phyloP scores from a whole-genome alignment of 2,797 vertebrate genomes.

The Acomys russatus region DNA sequence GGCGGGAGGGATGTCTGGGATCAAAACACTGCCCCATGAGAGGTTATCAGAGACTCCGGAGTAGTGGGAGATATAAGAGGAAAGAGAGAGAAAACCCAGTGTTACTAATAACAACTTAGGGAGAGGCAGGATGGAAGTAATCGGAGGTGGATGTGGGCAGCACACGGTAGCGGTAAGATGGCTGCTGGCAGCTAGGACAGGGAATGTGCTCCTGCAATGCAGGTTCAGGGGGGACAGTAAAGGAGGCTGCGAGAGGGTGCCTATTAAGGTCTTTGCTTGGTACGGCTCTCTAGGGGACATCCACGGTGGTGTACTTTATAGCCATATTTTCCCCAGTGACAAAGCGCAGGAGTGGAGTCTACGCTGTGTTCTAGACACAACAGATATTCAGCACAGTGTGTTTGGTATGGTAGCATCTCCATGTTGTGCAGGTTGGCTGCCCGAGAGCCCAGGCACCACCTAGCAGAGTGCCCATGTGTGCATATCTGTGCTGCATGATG shows the following conservation, averaged over 20 bases:
- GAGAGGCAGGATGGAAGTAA: not conserved
- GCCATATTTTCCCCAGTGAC: not conserved
- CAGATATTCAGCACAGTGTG: not conserved
- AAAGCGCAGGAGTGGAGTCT: not conserved
- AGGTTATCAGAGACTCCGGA: not conserved
- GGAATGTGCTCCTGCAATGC: not conserved
- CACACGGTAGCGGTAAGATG: not conserved
- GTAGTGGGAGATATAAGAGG: not conserved
- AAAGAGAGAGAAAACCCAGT: not conserved
- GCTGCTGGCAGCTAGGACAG: not conserved
- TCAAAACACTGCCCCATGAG: not conserved
- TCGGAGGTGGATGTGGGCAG: not conserved
- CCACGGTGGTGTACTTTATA: not conserved
- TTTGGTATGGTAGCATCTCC: not conserved
- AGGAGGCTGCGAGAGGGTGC: not conserved
- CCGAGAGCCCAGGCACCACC: not conserved
- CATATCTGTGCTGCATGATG: not conserved
- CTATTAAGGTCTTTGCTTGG: not conserved
- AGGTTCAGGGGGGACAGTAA: not conserved
- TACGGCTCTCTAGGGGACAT: not conserved
- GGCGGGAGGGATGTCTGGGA: not conserved
- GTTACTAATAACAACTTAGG: not conserved
- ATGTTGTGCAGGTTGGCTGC: not conserved
- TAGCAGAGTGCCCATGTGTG: not conserved
- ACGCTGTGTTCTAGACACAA: not conserved